These are phyloP conservation scores for Rotaria macrura DNA, from an alignment of 2,888 invertebrate genomes.

Conservation along the genomic window DNA sequence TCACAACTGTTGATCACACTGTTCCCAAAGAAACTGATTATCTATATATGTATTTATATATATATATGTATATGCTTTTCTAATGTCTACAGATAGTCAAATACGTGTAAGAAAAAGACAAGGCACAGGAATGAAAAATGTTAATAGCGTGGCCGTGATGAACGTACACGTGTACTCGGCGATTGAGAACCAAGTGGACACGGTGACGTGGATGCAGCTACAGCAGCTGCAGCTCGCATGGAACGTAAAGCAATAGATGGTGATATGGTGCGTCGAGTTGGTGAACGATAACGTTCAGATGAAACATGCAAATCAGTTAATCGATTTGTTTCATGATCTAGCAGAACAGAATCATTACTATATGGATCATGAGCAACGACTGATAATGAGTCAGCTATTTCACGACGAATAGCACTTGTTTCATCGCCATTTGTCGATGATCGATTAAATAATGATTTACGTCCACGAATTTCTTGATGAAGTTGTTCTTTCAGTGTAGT, in stretches of 20 bases:
- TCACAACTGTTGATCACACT: not conserved
- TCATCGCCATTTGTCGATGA: conserved; percentile 33
- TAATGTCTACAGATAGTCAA: not conserved
- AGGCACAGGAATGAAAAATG: not conserved
- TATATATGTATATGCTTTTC: not conserved
- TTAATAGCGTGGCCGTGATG: not conserved
- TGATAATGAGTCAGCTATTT: conserved; percentile 58
- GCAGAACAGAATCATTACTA: conserved; percentile 67
- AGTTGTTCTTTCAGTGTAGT: conserved; percentile 67
- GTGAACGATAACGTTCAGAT: conserved; percentile 53
- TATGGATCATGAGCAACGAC: conserved; percentile 69
- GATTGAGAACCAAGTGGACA: not conserved
- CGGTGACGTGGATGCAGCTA: not conserved
- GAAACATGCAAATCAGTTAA: conserved; percentile 60
- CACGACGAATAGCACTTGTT: conserved; percentile 18
- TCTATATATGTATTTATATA: not conserved
- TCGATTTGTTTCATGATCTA: conserved; percentile 78
- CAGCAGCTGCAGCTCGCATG: not conserved
- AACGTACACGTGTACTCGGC: not conserved
- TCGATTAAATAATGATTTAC: conserved; percentile 68
- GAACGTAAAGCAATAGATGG: not conserved
- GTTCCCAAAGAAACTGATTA: not conserved
- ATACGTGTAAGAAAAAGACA: too few relatives aligned
- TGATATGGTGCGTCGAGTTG: conserved; percentile 24
- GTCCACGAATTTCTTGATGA: conserved; percentile 73